phyloP scores from a whole-genome alignment of 2,797 vertebrate species.

The Cygnus olor region DNA sequence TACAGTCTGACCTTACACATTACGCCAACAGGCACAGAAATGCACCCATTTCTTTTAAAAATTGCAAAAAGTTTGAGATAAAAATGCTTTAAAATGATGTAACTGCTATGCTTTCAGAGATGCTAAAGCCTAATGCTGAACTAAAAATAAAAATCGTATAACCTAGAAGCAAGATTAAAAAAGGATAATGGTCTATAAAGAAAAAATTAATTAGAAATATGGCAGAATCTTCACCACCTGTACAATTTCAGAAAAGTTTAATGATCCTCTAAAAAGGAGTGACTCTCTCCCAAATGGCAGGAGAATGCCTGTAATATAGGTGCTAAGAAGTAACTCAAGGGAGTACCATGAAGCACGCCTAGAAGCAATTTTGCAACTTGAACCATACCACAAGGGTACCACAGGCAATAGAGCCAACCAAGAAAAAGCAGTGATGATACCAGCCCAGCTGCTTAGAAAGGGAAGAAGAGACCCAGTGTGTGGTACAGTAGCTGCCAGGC shows the following conservation, averaged over 20 bases:
- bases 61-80: not conserved
- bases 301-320: not conserved
- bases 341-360: not conserved
- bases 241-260: not conserved
- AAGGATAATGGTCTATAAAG: constrained; percentile 3
- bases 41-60: not conserved
- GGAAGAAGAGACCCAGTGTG: not conserved
- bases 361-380: not conserved
- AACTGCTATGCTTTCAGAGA: not conserved
- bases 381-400: not conserved
- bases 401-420: not conserved
- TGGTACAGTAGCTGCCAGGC: not conserved
- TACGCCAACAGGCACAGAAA: not conserved
- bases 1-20: not conserved
- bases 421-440: not conserved
- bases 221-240: not conserved
- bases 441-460: not conserved
- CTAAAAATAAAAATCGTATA: constrained; percentile 11
- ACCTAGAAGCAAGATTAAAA: not conserved
- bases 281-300: not conserved
- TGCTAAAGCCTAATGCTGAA: not conserved
- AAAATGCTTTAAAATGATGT: not conserved
- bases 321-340: not conserved
- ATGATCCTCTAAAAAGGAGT: not conserved
- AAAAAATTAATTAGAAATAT: not conserved